Base-by-base conservation (phyloP, 2,797 vertebrate genomes). In the Epinephelus coioides region DNA sequence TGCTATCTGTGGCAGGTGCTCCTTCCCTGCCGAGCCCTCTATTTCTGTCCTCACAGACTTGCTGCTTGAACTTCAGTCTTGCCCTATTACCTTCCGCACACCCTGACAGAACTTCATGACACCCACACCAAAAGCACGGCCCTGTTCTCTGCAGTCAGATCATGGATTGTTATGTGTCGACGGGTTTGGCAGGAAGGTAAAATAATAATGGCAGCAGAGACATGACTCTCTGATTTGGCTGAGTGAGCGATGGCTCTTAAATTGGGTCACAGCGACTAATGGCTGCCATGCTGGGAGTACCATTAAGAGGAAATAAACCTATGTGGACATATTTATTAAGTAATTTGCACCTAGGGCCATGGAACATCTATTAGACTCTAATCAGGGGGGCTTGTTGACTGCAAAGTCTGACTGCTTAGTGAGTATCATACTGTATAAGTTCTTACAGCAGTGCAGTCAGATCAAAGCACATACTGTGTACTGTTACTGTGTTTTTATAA, bases 201-300 rank as follows among this genome's bases (percentile, higher is more conserved):
- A 64, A 46, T 69, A 56, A 15, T 18, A 7, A 68, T 59, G 60
- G 61, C 73, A 78, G 84, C 68, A 9, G 73, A 76, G 62, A 74
- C 56, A 57, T 47, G 75, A 19, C 71, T 59, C 54, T 70, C 77
- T 65, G 81, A 79, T 83, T 86, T 78, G 83, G 34, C 82, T 69
- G 69, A 43, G 72, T 84, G 87, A 87, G 84, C 57, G 64, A 90
- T 82, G 82, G 73, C 59, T 85, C 83, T 86, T 86, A 88, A 91
- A 93, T 91, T 93, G 86, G 88, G 89, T 92, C 92, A 84, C 87
- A 89, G 90, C 79, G 30, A 81, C 91, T 92, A 93, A 94, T 94
- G 86, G 87, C 80, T 76, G 75, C 79, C 93, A 91, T 63, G 89
- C 92, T 91, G 94, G 47, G 82, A 81, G 81, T 57, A 61, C 86